Conservation (phyloP, 2,888 invertebrate genomes). For the Stenodera caucasica region DNA sequence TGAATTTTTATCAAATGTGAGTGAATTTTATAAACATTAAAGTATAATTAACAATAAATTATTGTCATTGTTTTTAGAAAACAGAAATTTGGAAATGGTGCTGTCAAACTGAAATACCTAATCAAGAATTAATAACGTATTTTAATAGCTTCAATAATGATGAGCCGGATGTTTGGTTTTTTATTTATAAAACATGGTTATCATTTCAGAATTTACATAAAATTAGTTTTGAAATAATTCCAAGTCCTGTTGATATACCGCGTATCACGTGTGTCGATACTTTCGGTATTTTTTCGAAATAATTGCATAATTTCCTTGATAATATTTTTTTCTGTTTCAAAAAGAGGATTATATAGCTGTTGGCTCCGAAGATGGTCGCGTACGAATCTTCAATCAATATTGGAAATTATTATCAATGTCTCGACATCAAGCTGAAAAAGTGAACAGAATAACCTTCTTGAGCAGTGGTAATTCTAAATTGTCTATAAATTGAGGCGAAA, state of each 20-base stretch:
- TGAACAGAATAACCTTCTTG: slow-evolving; percentile 47
- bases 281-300: slow-evolving; percentile 37
- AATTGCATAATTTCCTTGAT: not conserved
- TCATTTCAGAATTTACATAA: slow-evolving; percentile 47
- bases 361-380: slow-evolving; percentile 51
- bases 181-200: slow-evolving; percentile 50
- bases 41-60: not conserved
- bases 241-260: slow-evolving; percentile 46
- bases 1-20: slow-evolving; percentile 49
- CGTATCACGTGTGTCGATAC: slow-evolving; percentile 50
- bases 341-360: slow-evolving; percentile 43
- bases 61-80: slow-evolving; percentile 41
- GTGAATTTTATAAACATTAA: slow-evolving; percentile 19
- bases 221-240: slow-evolving; percentile 45
- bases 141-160: slow-evolving; percentile 42
- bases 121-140: slow-evolving; percentile 49
- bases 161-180: slow-evolving; percentile 45
- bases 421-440: slow-evolving; percentile 47
- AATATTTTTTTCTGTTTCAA: too few species aligned
- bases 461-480: slow-evolving; percentile 32
- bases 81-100: slow-evolving; percentile 51
- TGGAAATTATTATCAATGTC: slow-evolving; percentile 45
- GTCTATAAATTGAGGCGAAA: not conserved
- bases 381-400: slow-evolving; percentile 45
- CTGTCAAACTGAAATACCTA: slow-evolving; percentile 50